Conservation (phyloP, 2,113 vertebrate species). For the Amphilophus citrinellus region DNA sequence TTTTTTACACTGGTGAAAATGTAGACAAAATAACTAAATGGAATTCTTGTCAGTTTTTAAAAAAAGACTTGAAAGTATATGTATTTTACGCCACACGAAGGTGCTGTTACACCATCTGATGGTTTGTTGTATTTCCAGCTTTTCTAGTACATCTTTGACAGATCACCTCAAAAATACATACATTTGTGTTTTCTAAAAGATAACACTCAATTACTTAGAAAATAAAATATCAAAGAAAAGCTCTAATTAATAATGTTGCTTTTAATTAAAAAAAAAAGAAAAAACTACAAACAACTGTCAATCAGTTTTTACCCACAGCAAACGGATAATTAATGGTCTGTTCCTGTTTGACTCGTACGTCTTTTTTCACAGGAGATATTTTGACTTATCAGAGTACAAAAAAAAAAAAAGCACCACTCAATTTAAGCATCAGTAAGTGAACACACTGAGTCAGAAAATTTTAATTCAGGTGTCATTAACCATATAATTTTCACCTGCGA, state of each 20-base stretch:
- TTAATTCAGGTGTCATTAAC: background rate
- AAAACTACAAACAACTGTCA: background rate
- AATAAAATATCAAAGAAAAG: background rate
- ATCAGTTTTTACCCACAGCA: background rate
- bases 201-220: background rate
- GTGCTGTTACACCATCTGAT: conserved; percentile 20
- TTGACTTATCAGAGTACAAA: background rate
- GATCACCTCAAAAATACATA: background rate
- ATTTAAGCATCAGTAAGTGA: background rate
- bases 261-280: background rate
- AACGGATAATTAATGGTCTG: background rate
- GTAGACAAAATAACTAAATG: conserved; percentile 3
- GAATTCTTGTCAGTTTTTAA: background rate
- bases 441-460: background rate
- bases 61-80: background rate
- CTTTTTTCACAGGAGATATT: background rate
- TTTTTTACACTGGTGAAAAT: background rate
- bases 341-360: background rate
- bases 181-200: background rate
- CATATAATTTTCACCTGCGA: background rate
- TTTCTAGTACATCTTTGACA: background rate
- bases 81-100: conserved; percentile 40
- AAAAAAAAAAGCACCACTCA: background rate
- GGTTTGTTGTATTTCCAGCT: background rate
- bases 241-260: background rate